Base-by-base conservation (phyloP, 2,888 invertebrate species). In the Zele albiditarsus region DNA sequence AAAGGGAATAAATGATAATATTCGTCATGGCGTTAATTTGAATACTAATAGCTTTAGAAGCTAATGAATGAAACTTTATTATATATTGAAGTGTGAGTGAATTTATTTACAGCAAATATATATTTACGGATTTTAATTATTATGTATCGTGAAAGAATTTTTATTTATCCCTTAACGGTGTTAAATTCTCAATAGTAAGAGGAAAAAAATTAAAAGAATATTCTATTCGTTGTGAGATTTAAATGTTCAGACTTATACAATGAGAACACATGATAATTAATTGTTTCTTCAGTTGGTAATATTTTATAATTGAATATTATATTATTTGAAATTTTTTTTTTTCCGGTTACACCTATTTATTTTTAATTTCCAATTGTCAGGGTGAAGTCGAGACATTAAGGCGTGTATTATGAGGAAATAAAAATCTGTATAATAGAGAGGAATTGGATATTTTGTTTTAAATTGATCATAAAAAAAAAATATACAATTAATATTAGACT, bases 61-160 rank as follows among this genome's bases (percentile, higher is more conserved):
- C 31, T 62, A 62, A 62, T 62, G 31, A 62, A 62, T 62, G 28
- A 62, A 62, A 4, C 28, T 62, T 62, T 62, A 62, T 62, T 14
- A 28, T 62, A 60, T 20, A 62, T 3, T 60, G 28, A 62, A n/a
- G 62, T 62, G 62, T 62, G 62, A 62, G 62, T 62, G 6, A 8
- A 62, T 62, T 62, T 28, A 62, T 62, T 62, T 62, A 62, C 31
- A 62, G 12, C n/a, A 27, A 62, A 20, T 14, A 28, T 62, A 62
- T 62, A 28, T n/a, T n/a, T 25, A 25, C 14, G 58, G 20, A 20
- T 60, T 23, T 60, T 60, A 60, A 60, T 60, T 60, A 62, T 62
- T n/a, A 62, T 31, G 28, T 31, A n/a, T 31, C 12, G 16, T 62
- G n/a, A 5, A 62, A 31, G 10, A 62, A 62, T 62, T 62, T 60